Conservation (phyloP, 2,888 invertebrate genomes). For the Escarpia spicata region DNA sequence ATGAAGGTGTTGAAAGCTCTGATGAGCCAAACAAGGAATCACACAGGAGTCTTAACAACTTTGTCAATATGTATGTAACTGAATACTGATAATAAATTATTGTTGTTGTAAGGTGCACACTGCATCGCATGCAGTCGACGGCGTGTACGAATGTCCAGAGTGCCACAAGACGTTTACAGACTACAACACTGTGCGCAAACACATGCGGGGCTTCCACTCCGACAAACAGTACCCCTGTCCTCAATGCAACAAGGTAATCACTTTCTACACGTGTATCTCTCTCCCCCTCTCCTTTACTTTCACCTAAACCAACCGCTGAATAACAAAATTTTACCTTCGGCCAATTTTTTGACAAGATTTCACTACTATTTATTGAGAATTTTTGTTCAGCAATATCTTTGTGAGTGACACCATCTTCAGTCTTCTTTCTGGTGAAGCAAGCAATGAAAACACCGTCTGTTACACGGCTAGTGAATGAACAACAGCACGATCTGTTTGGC, state of each 20-base stretch:
- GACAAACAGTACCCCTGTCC: slow-evolving; percentile 74
- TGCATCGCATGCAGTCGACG: slow-evolving; percentile 73
- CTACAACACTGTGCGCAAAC: slow-evolving; percentile 78
- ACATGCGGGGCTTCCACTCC: slow-evolving; percentile 79
- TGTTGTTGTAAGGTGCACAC: slow-evolving; percentile 70
- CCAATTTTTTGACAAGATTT: no score
- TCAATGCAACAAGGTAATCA: no score
- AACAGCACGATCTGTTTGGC: background rate
- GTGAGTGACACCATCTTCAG: background rate
- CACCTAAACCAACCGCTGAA: background rate
- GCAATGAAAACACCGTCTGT: background rate
- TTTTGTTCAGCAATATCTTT: background rate
- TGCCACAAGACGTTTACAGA: slow-evolving; percentile 76
- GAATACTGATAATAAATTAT: slow-evolving; percentile 65
- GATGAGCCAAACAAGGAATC: no score
- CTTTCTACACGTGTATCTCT: no score
- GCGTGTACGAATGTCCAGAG: slow-evolving; percentile 76
- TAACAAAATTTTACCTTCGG: no score
- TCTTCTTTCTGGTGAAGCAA: background rate
- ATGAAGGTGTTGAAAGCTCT: no score
- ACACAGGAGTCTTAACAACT: background rate
- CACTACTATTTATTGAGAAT: background rate
- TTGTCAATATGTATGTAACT: background rate
- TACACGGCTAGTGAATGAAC: background rate
- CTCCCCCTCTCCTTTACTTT: background rate